Base-by-base conservation (phyloP, 2,888 invertebrate species). In the Drosophila nigritarsus region DNA sequence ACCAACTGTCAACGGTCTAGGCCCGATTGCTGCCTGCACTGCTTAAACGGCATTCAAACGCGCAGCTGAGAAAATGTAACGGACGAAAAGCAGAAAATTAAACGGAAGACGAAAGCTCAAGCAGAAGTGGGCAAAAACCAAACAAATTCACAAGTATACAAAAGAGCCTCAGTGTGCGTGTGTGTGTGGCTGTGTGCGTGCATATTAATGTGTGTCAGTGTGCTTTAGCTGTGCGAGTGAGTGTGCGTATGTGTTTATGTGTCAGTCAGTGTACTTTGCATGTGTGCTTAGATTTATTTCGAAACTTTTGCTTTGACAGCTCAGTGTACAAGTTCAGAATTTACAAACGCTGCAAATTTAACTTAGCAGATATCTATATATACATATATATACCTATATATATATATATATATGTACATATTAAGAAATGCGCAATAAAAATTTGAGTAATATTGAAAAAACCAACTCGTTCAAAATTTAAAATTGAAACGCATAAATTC, bases 1-100 rank as follows among this genome's bases (percentile, higher is more conserved):
- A 71, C 70, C 79, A 81, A 79, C 79, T 87, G 80, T 77, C 80
- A 75, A 76, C 80, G 78, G 78, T 55, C 63, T 72, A 73, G 74
- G 73, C 71, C 60, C 78, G 38, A 49, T 62, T 61, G 69, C 63
- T 55, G 65, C 27, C 55, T 55, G 72, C 66, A 71, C 65, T 79
- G 79, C 68, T 83, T 87, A 89, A 87, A 90, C 83, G 87, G 75
- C 80, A 77, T 80, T 82, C 80, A 83, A 85, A 75, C 90, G 90
- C 79, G 83, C 83, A 86, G 76, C 90, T 83, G 85, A 80, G 83
- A 83, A 82, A 80, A 73, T 81, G 80, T 85, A 76, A 81, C 82
- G 88, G 75, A 77, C 71, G 75, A 70, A 73, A 80, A 74, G 73
- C 70, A 70, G 73, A 67, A 73, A 45, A 51, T 60, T 76, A 63